phyloP scores from a whole-genome alignment of 2,113 vertebrate genomes.

The Fregata magnificens region DNA sequence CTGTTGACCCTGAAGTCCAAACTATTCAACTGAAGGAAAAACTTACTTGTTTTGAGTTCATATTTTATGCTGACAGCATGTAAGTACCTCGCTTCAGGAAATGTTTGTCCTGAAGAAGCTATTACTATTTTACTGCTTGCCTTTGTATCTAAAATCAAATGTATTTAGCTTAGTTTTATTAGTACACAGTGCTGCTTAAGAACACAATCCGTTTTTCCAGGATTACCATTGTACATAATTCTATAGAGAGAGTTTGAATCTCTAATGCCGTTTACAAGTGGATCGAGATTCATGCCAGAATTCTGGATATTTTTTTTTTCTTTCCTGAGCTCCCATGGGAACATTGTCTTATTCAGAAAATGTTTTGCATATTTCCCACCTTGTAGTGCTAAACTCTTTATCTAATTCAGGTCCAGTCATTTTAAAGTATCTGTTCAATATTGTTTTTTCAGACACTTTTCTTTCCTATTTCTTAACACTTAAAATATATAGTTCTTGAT shows the following conservation, averaged over 20 bases:
- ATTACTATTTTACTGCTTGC: neutral
- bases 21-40: constrained; percentile 30
- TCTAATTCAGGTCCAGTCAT: neutral
- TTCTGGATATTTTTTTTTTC: neutral
- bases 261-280: neutral
- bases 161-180: constrained; percentile 43
- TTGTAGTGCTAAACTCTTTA: neutral
- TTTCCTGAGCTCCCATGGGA: neutral
- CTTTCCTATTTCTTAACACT: neutral
- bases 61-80: neutral
- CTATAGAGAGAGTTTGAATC: neutral
- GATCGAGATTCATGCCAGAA: neutral
- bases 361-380: neutral
- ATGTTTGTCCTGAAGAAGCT: neutral
- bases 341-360: neutral
- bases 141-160: constrained; percentile 22
- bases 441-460: neutral
- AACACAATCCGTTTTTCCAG: constrained; percentile 40
- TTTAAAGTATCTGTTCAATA: neutral
- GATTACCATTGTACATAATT: constrained; percentile 35
- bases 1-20: constrained; percentile 36
- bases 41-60: neutral
- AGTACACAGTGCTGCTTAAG: constrained; percentile 22
- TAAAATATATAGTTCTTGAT: neutral
- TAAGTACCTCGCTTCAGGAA: constrained; percentile 35